Conservation (phyloP, 2,888 invertebrate species). For the Stenchaetothrips biformis region DNA sequence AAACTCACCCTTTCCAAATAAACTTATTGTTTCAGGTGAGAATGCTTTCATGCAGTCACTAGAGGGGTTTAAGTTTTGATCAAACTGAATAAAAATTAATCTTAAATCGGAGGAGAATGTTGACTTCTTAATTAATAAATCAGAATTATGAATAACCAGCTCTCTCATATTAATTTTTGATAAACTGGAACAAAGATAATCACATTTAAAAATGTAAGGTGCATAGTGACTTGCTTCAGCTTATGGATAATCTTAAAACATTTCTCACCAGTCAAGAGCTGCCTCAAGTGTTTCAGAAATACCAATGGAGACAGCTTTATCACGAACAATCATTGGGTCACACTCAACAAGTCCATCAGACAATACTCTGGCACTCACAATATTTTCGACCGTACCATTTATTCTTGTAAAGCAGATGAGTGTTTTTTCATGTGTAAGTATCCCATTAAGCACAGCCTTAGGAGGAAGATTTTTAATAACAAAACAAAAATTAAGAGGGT, state of each 20-base stretch:
- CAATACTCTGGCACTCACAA: not conserved
- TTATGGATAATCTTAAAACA: not conserved
- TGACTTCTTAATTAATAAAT: not conserved
- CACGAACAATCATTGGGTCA: not conserved
- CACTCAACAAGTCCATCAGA: slow-evolving; percentile 1
- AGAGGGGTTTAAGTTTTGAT: not conserved
- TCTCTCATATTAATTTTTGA: not conserved
- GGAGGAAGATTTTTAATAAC: not conserved
- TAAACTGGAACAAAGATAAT: not conserved
- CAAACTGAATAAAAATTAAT: not conserved
- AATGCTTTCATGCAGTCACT: not conserved
- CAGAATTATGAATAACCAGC: not conserved
- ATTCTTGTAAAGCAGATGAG: not conserved
- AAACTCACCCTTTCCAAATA: slow-evolving; percentile 4
- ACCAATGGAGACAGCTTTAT: not conserved
- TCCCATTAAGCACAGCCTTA: not conserved
- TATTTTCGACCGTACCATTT: not conserved
- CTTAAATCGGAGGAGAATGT: slow-evolving; percentile 6
- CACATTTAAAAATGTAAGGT: not conserved
- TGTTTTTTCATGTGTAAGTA: not conserved
- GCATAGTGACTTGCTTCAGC: not conserved
- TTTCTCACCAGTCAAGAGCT: not conserved
- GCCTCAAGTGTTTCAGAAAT: not conserved
- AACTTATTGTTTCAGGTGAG: not conserved
- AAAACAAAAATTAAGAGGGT: not conserved